A percentile compares a stretch with the other conserved stretches of the same genome.
Evolutionary conservation across 1,140 invertebrate genomes (phyloP).

Genomic region (Tribolium castaneum): DNA sequence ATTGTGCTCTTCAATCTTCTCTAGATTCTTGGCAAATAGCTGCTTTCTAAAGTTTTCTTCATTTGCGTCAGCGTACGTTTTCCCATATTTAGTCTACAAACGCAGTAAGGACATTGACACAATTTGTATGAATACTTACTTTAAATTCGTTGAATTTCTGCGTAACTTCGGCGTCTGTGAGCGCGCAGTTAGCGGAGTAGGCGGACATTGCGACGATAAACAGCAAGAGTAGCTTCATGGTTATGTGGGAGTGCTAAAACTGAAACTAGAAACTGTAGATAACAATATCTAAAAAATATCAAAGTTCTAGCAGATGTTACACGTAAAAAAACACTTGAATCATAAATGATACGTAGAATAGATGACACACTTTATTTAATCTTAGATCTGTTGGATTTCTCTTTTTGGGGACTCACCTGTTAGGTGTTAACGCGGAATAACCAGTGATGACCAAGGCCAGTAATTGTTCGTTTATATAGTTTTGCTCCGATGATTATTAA

Average conservation of each 20-base stretch:
- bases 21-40: not conserved
- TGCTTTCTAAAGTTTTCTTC: not conserved
- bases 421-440: not conserved
- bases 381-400: not conserved
- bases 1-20: conserved; percentile 31
- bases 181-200: not conserved
- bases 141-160: not conserved
- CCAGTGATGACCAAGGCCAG: not conserved
- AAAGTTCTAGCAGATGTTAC: not conserved
- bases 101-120: not conserved
- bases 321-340: not conserved
- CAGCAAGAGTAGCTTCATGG: not conserved
- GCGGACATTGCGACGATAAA: not conserved
- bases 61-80: not conserved
- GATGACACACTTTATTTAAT: no score
- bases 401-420: not conserved
- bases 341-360: not conserved
- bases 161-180: not conserved
- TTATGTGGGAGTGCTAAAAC: not conserved
- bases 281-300: not conserved
- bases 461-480: not conserved
- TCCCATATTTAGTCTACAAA: not conserved
- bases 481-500: not conserved
- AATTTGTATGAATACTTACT: not conserved
- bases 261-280: not conserved